These are phyloP conservation scores for Polylopha cassiicola DNA, from an alignment of 2,888 invertebrate species.

Conservation along the genomic window DNA sequence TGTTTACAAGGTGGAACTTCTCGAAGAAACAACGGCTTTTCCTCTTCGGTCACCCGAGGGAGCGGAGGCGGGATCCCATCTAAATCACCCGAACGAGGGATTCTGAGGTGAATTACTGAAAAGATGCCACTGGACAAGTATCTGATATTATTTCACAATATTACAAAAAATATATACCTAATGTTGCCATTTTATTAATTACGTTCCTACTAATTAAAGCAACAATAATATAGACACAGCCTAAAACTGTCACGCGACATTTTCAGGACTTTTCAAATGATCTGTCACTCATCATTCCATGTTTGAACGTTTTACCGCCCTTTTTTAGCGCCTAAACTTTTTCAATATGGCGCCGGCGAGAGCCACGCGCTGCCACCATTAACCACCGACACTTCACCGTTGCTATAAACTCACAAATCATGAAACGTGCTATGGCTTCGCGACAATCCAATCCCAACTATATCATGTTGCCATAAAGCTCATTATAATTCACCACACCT, in stretches of 20 bases:
- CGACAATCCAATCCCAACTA: slow-evolving; percentile 44
- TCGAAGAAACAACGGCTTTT: slow-evolving; percentile 69
- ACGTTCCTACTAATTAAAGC: neutral
- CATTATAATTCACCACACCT: slow-evolving; percentile 36
- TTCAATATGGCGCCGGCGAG: slow-evolving; percentile 73
- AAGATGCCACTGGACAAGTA: slow-evolving; percentile 52
- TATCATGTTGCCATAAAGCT: slow-evolving; percentile 38
- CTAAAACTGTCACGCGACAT: too few species aligned
- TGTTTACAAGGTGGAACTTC: slow-evolving; percentile 43
- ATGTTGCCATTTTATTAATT: slow-evolving; percentile 14
- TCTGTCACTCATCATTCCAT: slow-evolving; percentile 17
- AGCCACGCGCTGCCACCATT: slow-evolving; percentile 74
- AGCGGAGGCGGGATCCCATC: slow-evolving; percentile 57
- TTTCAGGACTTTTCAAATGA: slow-evolving; percentile 1
- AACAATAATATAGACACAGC: neutral
- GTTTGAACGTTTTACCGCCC: slow-evolving; percentile 38
- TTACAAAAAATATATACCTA: slow-evolving; percentile 9
- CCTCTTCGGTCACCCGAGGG: slow-evolving; percentile 64
- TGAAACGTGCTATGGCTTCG: slow-evolving; percentile 61
- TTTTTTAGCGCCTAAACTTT: slow-evolving; percentile 72
- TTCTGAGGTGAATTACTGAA: slow-evolving; percentile 64
- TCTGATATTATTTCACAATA: slow-evolving; percentile 38
- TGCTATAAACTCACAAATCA: slow-evolving; percentile 78
- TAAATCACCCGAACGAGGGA: slow-evolving; percentile 66
- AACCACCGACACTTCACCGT: slow-evolving; percentile 77